These are phyloP conservation scores for Bombus ignitus DNA, from an alignment of 1,140 invertebrate species.

Conservation along the genomic window DNA sequence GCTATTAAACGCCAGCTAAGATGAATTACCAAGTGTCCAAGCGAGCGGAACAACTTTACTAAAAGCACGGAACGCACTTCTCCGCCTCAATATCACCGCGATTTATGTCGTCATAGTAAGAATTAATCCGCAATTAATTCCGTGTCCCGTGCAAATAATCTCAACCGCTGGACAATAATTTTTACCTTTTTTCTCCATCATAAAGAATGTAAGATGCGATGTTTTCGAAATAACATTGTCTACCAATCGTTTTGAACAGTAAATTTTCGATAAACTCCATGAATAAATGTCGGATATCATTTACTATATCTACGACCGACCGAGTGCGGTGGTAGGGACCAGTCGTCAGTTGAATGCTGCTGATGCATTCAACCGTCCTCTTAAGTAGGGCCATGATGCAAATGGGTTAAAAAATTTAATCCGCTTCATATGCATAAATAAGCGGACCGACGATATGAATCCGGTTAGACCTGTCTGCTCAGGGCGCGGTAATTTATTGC, in stretches of 20 bases:
- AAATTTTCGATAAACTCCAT: too few relatives aligned
- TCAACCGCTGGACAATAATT: background rate
- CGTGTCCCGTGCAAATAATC: background rate
- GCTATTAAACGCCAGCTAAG: background rate
- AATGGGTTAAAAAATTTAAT: background rate
- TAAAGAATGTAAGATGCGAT: too few relatives aligned
- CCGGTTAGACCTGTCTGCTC: background rate
- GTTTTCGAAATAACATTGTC: too few relatives aligned
- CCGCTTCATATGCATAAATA: slow-evolving; percentile 9
- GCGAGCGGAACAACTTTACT: background rate
- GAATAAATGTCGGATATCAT: too few relatives aligned
- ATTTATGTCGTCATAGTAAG: background rate
- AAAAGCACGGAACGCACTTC: background rate
- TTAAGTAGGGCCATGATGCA: too few relatives aligned
- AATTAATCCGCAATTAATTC: background rate
- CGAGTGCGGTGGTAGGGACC: too few relatives aligned
- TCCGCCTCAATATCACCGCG: background rate
- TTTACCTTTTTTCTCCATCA: too few relatives aligned
- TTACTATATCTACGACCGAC: too few relatives aligned
- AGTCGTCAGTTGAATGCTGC: too few relatives aligned
- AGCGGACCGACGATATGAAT: background rate
- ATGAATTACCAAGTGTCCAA: background rate
- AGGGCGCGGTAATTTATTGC: background rate
- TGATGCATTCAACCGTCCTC: too few relatives aligned
- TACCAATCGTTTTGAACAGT: too few relatives aligned